Base-by-base conservation (phyloP, 1,140 invertebrate species). In the Brachionus paranguensis region DNA sequence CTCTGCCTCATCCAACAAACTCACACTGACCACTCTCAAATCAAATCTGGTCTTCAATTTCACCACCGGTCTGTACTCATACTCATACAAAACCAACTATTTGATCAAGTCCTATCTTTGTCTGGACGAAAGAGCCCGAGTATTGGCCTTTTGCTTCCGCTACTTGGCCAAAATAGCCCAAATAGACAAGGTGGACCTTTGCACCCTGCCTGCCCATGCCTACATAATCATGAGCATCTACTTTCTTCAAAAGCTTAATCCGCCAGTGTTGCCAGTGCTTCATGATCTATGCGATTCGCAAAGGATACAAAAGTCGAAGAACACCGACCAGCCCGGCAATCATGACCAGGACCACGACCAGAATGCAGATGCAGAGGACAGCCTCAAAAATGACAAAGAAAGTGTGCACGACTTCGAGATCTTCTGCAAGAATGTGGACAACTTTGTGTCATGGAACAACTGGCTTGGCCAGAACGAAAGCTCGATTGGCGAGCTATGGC, bases 401-500 rank as follows among this genome's bases (percentile, higher is more conserved):
- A 60, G 8, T n/a, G 50, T 50, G 5, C 53, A 60, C 5, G 50
- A 79, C 37, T 60, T 60, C 24, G 53, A 64, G 1, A 27, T 43
- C 43, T 60, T 60, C 60, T 27, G n/a, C 29, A 29, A 70, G 65
- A 64, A 83, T 70, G 53, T 45, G 1, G 68, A 33, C 47, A 55
- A 50, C 2, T 33, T 41, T 55, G 76, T 64, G 1, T 24, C 45
- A 12, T 11, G 47, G 6, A 81, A 64, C 20, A 41, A 43, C 37
- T 60, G 64, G 37, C 12, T 45, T 7, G 65, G 37, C 64, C 78
- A 45, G 43, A 81, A 64, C 27, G 0, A 20, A 81, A 24, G 11
- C 20, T 84, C 86, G 68, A 68, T 90, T 41, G 90, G 88, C 5
- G 86, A 86, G 41, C 87, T 91, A 8, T 91, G 90, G 90, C 83